Evolutionary conservation across 2,113 vertebrate genomes (phyloP).

Genomic region (Cryptomyrus ogoouensis): DNA sequence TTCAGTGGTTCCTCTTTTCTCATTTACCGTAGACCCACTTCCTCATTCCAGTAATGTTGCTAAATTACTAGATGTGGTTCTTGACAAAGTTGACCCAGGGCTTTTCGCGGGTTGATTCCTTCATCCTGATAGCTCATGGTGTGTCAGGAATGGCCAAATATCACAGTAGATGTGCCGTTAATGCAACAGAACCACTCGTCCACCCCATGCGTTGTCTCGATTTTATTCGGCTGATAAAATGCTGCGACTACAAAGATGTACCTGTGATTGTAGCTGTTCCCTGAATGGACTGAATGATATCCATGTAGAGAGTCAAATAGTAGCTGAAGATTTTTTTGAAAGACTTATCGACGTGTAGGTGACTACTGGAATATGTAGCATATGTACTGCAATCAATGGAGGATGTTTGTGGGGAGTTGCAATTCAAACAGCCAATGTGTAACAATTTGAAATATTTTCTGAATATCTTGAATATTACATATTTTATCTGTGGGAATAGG

Average conservation of each 20-base stretch:
- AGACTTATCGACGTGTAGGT: neutral
- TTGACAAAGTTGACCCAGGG: neutral
- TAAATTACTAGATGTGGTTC: neutral
- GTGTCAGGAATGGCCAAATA: neutral
- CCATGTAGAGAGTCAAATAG: neutral
- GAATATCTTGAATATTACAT: neutral
- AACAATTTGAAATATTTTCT: neutral
- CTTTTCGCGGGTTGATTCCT: neutral
- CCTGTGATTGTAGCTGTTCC: neutral
- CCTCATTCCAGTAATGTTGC: neutral
- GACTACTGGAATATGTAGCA: neutral
- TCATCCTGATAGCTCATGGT: neutral
- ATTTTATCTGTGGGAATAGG: neutral
- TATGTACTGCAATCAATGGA: neutral
- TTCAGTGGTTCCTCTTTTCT: neutral
- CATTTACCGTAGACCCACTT: neutral
- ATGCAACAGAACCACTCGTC: neutral
- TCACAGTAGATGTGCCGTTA: neutral
- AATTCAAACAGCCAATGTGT: neutral
- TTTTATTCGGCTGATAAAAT: neutral
- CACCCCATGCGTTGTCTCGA: neutral
- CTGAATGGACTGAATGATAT: neutral
- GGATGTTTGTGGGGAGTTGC: neutral
- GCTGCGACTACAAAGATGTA: neutral
- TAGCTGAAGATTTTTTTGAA: neutral